Evolutionary conservation across 2,797 vertebrate species (phyloP).

Genomic region (Balearica regulorum): DNA sequence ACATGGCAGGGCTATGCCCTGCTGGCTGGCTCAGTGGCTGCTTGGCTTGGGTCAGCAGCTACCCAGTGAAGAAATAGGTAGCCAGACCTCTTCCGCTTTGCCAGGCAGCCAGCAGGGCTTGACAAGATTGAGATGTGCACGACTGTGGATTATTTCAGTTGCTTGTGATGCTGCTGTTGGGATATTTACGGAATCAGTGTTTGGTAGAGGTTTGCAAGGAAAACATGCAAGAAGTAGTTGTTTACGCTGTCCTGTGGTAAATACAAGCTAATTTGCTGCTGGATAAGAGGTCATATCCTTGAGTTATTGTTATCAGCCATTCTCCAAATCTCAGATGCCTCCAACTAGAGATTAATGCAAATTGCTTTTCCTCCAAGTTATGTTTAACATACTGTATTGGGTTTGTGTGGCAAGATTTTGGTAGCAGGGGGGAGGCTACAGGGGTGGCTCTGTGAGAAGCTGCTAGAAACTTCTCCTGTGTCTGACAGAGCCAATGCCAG

Average conservation of each 20-base stretch:
- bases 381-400: not conserved
- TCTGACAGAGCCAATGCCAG: no score
- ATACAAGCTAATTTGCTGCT: not conserved
- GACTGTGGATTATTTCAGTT: not conserved
- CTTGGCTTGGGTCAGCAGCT: not conserved
- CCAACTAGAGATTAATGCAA: not conserved
- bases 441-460: no score
- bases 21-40: not conserved
- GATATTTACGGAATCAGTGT: not conserved
- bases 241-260: not conserved
- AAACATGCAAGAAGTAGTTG: not conserved
- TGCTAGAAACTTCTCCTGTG: no score
- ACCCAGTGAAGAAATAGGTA: not conserved
- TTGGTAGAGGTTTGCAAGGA: not conserved
- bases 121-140: not conserved
- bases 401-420: no score
- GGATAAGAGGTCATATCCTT: not conserved
- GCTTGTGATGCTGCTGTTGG: not conserved
- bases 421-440: no score
- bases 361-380: not conserved
- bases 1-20: fast-evolving
- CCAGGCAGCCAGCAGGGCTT: not conserved
- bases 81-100: not conserved
- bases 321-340: not conserved
- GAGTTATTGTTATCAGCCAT: not conserved